A percentile compares a stretch with the other conserved stretches of the same genome.
phyloP scores from a whole-genome alignment of 2,113 vertebrate genomes.

The Dolichotis patagonum region DNA sequence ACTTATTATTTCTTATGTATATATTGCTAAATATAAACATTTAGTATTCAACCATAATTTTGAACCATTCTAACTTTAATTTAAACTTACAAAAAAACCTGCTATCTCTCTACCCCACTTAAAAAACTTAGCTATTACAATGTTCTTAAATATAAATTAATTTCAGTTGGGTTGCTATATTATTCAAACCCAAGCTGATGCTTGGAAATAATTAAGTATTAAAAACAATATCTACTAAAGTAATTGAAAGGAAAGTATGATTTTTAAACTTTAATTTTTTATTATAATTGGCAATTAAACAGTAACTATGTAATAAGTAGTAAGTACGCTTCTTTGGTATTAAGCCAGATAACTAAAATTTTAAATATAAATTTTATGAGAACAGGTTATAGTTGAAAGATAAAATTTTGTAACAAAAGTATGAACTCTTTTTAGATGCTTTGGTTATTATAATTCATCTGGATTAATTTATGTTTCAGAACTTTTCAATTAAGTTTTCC shows the following conservation, averaged over 20 bases:
- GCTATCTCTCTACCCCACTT: no score
- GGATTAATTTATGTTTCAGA: conserved; percentile 6
- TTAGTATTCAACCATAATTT: not conserved
- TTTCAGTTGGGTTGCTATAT: not conserved
- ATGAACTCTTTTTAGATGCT: not conserved
- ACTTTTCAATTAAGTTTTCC: conserved; percentile 28
- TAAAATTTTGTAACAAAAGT: not conserved
- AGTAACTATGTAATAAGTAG: not conserved
- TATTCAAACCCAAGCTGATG: not conserved
- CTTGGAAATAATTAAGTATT: not conserved
- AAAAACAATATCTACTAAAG: not conserved
- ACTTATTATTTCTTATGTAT: not conserved
- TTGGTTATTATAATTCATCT: not conserved
- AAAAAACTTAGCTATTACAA: not conserved
- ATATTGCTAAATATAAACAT: not conserved
- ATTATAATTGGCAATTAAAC: not conserved
- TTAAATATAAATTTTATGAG: not conserved
- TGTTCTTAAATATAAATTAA: not conserved
- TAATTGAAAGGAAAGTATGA: not conserved
- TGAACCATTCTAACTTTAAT: not conserved
- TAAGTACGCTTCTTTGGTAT: not conserved
- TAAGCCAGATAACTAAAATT: not conserved
- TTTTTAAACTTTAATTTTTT: not conserved
- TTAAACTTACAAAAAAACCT: not conserved
- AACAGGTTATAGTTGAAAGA: not conserved